Base-by-base conservation (phyloP, 2,113 vertebrate genomes). In the Tyrannus savana region DNA sequence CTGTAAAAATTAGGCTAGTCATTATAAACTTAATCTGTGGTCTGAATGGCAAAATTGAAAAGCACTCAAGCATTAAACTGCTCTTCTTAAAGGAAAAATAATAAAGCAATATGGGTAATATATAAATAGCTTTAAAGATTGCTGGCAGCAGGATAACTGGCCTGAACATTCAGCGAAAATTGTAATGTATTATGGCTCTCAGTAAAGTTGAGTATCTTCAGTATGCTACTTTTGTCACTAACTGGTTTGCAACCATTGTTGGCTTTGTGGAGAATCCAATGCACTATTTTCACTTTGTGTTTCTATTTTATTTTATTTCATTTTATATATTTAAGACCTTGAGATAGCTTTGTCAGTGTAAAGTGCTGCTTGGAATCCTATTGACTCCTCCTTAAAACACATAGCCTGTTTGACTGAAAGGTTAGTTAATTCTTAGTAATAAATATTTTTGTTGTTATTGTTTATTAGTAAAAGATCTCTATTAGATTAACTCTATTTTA, bases 21-120 rank as follows among this genome's bases (percentile, higher is more conserved):
- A 72, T 96, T 96, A 95, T 73, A 96, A 96, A 92, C 47, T 52
- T 92, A 93, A 93, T 95, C 91, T 87, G 19, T 37, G 49, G 69
- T 79, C 85, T 93, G 82, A 95, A 96, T 92, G 44, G 87, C 83
- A 95, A 95, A 97, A 97, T 84, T 96, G 94, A 95, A 96, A 97
- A 96, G 69, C 93, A 76, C 73, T 96, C 93, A 87, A 92, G 93
- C 85, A 58, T 96, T 93, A 95, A 96, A 95, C 76, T 84, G 72
- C 11, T 5, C 55, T 91, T 96, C 89, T 96, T 96, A 96, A 89
- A 93, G 64, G 79, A 84, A 96, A 96, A 96, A 94, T 90, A 95
- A 95, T 96, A 93, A 92, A 89, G 52, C 85, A 93, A 74, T 90
- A 88, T 76, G 63, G 21, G 37, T 87, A 77, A 90, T 77, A 60